phyloP scores from a whole-genome alignment of 1,140 invertebrate species.

The Sarcophaga bullata region DNA sequence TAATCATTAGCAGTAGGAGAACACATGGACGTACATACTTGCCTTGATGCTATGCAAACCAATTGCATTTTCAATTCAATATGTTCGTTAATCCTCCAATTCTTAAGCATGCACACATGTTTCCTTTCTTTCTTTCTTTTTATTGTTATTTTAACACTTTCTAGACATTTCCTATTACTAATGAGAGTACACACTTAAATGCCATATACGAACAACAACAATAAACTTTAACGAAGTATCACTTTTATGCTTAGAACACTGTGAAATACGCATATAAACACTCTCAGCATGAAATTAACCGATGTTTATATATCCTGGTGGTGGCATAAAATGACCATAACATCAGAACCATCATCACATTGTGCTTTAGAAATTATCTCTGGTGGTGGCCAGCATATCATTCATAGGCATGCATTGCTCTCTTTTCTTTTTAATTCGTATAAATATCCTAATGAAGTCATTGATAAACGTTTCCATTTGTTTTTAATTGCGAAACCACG shows the following conservation, averaged over 20 bases:
- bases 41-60: no score
- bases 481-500: constrained; percentile 47
- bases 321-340: neutral
- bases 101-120: no score
- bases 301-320: neutral
- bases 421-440: constrained; percentile 27
- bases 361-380: neutral
- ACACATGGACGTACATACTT: no score
- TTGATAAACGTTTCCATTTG: constrained; percentile 45
- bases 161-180: neutral
- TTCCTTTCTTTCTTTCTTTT: no score
- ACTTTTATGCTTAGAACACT: constrained; percentile 21
- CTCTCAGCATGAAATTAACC: constrained; percentile 30
- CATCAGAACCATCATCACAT: neutral
- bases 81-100: no score
- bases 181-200: neutral
- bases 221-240: neutral
- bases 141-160: neutral
- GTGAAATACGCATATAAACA: neutral
- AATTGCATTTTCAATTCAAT: no score
- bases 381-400: neutral
- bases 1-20: no score
- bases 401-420: neutral
- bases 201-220: neutral
- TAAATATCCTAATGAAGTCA: constrained; percentile 48